These are phyloP conservation scores for Chionoecetes opilio DNA, from an alignment of 1,140 invertebrate genomes.

Conservation along the genomic window DNA sequence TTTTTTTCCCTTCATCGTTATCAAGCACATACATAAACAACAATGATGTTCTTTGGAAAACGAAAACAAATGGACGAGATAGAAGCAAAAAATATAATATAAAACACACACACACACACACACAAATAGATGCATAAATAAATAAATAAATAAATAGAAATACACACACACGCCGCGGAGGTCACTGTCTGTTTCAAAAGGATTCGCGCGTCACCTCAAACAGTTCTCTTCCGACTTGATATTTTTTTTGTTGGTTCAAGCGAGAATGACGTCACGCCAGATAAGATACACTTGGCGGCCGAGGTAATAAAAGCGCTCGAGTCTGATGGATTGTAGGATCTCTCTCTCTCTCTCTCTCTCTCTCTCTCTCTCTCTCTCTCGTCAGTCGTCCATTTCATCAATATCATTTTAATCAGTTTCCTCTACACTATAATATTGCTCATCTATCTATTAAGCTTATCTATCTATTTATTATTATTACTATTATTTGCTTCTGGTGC, in stretches of 20 bases:
- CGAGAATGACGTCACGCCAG: background rate
- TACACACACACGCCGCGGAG: background rate
- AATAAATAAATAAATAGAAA: background rate
- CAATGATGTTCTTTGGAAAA: too few species aligned
- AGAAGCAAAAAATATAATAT: background rate
- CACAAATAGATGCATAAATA: background rate
- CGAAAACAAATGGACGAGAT: background rate
- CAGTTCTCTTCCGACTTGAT: too few species aligned
- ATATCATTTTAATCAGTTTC: too few species aligned
- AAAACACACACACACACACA: background rate
- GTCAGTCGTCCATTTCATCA: too few species aligned
- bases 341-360: background rate
- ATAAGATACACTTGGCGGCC: background rate
- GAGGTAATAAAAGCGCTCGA: background rate
- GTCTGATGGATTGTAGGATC: background rate
- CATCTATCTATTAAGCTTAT: too few species aligned
- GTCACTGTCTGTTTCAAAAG: too few species aligned
- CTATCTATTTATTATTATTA: too few species aligned
- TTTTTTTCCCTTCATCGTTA: background rate
- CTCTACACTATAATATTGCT: too few species aligned
- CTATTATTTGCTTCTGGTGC: too few species aligned
- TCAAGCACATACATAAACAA: too few species aligned
- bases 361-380: conserved; percentile 27
- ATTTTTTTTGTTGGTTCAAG: background rate
- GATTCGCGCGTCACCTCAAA: too few species aligned